Evolutionary conservation across 64 coral and sea anemone genomes (phyloP).

Genomic region (Anthopleura sola): DNA sequence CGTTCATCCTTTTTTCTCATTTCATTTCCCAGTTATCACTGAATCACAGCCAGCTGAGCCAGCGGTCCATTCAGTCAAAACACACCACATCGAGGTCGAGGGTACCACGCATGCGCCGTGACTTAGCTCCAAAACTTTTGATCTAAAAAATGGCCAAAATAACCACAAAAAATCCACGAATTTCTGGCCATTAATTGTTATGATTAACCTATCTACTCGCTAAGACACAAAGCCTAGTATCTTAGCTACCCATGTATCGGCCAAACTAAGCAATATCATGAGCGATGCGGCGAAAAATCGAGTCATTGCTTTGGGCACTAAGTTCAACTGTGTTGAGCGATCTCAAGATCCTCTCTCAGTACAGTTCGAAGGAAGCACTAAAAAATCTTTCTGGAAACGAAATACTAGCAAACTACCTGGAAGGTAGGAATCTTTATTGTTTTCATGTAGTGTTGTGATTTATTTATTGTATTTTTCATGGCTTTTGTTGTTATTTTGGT

Average conservation of each 20-base stretch:
- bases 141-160: constrained; percentile 21
- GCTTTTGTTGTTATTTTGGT: background rate
- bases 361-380: constrained; percentile 63
- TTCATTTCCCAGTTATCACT: no score
- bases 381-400: constrained; percentile 92
- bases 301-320: constrained; percentile 86
- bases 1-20: no score
- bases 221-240: background rate
- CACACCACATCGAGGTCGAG: background rate
- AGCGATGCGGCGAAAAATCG: constrained; percentile 92
- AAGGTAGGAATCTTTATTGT: constrained; percentile 52
- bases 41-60: background rate
- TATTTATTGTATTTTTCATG: background rate
- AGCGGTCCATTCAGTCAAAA: background rate
- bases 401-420: constrained; percentile 90
- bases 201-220: background rate
- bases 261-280: constrained; percentile 40
- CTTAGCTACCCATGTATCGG: background rate
- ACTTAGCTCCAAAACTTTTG: background rate
- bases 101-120: background rate
- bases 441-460: background rate
- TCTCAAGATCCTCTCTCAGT: constrained; percentile 39
- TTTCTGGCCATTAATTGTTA: background rate
- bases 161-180: background rate
- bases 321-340: constrained; percentile 77